These are phyloP conservation scores for Erynnis tages DNA, from an alignment of 2,888 invertebrate species.

Conservation along the genomic window DNA sequence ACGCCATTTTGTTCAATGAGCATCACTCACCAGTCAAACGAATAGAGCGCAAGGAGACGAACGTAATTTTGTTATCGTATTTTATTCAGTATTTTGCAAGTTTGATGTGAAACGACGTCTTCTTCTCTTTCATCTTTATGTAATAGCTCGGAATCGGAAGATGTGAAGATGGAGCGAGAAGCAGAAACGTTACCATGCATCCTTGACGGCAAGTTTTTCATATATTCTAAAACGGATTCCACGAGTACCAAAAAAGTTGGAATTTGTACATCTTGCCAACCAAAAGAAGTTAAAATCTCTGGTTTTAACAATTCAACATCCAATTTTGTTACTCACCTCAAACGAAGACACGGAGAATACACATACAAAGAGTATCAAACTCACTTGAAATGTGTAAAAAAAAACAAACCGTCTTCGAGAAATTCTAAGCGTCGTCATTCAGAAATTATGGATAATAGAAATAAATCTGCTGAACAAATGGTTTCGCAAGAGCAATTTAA, in stretches of 20 bases:
- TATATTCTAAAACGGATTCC: constrained; percentile 15
- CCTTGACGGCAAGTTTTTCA: constrained; percentile 9
- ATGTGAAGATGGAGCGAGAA: not conserved
- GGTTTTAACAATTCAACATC: constrained; percentile 27
- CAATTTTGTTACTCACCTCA: constrained; percentile 28
- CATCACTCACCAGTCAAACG: not conserved
- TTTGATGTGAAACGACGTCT: not conserved
- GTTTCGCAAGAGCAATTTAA: constrained; percentile 20
- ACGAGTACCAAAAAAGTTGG: constrained; percentile 17
- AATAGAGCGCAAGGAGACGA: not conserved
- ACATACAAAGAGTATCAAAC: constrained; percentile 9
- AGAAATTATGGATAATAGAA: not conserved
- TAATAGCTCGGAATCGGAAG: not conserved
- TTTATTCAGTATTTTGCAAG: not conserved
- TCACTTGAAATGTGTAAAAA: constrained; percentile 5
- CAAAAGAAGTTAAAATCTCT: constrained; percentile 26
- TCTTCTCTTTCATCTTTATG: not conserved
- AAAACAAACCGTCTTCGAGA: not conserved
- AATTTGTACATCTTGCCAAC: constrained; percentile 14
- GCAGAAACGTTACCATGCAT: not conserved
- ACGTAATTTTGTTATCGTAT: not conserved
- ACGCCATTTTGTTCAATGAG: no score
- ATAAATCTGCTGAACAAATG: not conserved
- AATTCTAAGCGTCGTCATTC: not conserved
- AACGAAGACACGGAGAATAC: constrained; percentile 27